phyloP scores from a whole-genome alignment of 2,888 invertebrate genomes.

The Lumbricus terrestris region DNA sequence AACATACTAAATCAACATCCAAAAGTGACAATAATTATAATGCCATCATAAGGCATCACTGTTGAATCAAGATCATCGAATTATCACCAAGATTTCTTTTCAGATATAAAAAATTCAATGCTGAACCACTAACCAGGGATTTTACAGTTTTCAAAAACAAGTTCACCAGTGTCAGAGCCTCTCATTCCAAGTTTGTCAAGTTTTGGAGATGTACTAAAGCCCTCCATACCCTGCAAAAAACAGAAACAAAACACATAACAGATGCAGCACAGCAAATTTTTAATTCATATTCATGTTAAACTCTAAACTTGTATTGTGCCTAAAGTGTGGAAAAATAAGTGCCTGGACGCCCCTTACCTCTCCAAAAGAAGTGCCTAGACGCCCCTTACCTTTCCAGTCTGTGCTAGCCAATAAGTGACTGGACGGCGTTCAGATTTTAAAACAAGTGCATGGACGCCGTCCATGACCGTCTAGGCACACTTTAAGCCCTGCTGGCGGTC shows the following conservation, averaged over 20 bases:
- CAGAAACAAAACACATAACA: neutral
- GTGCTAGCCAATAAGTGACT: too few species aligned
- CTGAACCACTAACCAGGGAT: conserved; percentile 67
- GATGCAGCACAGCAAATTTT: neutral
- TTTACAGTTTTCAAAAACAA: conserved; percentile 93
- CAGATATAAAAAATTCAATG: neutral
- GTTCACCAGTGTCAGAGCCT: conserved; percentile 91
- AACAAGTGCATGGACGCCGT: too few species aligned
- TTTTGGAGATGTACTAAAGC: conserved; percentile 84
- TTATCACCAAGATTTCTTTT: neutral
- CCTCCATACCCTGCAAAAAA: conserved; percentile 67
- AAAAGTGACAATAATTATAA: neutral
- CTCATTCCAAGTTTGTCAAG: conserved; percentile 97
- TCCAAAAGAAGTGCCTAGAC: too few species aligned
- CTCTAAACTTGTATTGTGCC: too few species aligned
- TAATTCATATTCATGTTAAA: neutral
- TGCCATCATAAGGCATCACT: neutral
- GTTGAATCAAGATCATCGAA: neutral
- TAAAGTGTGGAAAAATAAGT: too few species aligned
- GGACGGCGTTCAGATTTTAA: too few species aligned
- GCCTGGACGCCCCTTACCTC: too few species aligned
- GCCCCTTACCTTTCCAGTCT: too few species aligned
- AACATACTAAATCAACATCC: neutral
- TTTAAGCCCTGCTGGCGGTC: neutral
- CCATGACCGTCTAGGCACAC: too few species aligned